phyloP scores from a whole-genome alignment of 2,113 vertebrate genomes.

The Sciurus niger region DNA sequence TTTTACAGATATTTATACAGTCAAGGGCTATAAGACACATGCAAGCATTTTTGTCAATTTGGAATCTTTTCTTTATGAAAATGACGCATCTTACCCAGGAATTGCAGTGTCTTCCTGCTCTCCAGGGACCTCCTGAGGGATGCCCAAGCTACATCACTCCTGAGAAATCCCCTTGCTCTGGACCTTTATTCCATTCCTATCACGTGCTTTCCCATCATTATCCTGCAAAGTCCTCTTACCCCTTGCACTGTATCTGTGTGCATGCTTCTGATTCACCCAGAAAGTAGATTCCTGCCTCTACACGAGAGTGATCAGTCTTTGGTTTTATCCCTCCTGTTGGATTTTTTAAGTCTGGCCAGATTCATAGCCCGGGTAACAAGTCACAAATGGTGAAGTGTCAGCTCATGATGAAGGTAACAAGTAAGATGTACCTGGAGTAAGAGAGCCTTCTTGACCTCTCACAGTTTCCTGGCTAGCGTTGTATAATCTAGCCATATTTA shows the following conservation, averaged over 20 bases:
- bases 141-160: neutral
- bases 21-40: neutral
- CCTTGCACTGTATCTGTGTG: neutral
- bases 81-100: neutral
- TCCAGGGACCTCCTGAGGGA: neutral
- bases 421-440: neutral
- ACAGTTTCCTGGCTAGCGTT: neutral
- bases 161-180: neutral
- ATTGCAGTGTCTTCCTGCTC: neutral
- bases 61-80: neutral
- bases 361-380: neutral
- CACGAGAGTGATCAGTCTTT: neutral
- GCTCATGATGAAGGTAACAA: neutral
- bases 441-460: neutral
- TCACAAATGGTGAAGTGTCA: neutral
- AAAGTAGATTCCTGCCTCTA: neutral
- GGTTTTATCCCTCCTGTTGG: neutral
- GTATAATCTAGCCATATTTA: neutral
- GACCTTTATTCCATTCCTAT: neutral
- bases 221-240: neutral
- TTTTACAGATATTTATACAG: neutral
- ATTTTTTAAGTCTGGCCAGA: neutral
- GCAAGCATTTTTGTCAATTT: neutral
- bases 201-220: neutral
- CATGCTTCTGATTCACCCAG: conserved; percentile 4